A percentile compares a stretch with the other conserved stretches of the same genome.
These are phyloP conservation scores for Chymomyza procnemis DNA, from an alignment of 2,888 invertebrate species.

Conservation along the genomic window DNA sequence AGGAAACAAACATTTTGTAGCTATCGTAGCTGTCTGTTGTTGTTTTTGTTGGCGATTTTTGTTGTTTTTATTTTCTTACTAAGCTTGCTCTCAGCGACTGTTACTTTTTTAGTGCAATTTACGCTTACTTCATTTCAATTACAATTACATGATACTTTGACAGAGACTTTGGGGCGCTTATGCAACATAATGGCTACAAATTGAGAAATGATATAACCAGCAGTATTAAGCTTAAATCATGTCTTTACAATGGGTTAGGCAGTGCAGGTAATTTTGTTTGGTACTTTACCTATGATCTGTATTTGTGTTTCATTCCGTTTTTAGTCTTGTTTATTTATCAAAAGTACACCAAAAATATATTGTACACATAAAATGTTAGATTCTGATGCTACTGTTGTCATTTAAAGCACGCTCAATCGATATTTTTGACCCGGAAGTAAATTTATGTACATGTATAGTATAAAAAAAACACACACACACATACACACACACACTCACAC, in stretches of 20 bases:
- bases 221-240: conserved; percentile 26
- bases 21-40: conserved; percentile 31
- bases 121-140: conserved; percentile 69
- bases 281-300: not conserved
- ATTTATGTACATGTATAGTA: not conserved
- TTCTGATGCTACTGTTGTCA: conserved; percentile 21
- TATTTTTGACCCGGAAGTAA: not conserved
- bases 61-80: conserved; percentile 3
- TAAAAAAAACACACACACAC: too few relatives aligned
- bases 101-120: conserved; percentile 59
- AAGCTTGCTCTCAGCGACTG: conserved; percentile 25
- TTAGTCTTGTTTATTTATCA: not conserved
- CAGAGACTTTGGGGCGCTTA: conserved; percentile 15
- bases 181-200: conserved; percentile 43
- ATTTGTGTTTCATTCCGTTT: not conserved
- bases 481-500: too few relatives aligned
- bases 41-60: conserved; percentile 3
- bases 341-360: too few relatives aligned
- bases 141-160: conserved; percentile 57
- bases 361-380: conserved; percentile 16
- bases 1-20: conserved; percentile 67
- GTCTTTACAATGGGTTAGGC: not conserved
- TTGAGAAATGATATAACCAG: conserved; percentile 56
- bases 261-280: not conserved
- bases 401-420: conserved; percentile 10